phyloP scores from a whole-genome alignment of 2,113 vertebrate genomes.

The Xiphophorus couchianus region DNA sequence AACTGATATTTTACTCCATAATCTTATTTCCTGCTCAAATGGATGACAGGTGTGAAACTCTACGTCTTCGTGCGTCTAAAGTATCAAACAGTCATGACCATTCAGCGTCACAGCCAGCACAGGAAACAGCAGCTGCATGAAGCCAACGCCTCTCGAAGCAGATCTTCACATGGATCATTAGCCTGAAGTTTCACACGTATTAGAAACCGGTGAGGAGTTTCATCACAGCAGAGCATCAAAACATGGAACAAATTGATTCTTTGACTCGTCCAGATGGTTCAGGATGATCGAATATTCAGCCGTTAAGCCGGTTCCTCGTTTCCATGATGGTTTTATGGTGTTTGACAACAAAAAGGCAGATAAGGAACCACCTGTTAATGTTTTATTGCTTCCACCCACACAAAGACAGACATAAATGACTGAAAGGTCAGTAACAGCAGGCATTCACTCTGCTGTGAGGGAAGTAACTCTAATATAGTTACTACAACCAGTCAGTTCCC shows the following conservation, averaged over 20 bases:
- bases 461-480: neutral
- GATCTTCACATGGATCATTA: neutral
- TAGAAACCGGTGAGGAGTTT: conserved; percentile 3
- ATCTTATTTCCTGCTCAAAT: conserved; percentile 21
- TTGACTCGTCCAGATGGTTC: conserved; percentile 18
- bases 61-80: conserved; percentile 25
- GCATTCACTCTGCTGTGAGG: neutral
- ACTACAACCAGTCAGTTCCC: neutral
- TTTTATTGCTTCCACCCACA: conserved; percentile 5
- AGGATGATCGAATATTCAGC: conserved; percentile 19
- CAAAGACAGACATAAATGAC: neutral
- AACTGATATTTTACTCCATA: neutral
- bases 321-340: conserved; percentile 60
- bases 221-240: neutral
- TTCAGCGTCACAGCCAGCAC: conserved; percentile 8
- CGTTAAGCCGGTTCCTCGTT: conserved; percentile 64
- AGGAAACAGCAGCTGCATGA: conserved; percentile 49
- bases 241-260: neutral
- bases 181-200: neutral
- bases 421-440: neutral
- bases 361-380: conserved; percentile 57
- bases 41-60: conserved; percentile 45
- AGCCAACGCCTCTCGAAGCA: conserved; percentile 1
- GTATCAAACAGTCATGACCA: conserved; percentile 30
- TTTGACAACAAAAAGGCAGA: conserved; percentile 59